Base-by-base conservation (phyloP, 2,888 invertebrate genomes). In the Amblyteles armatorius region DNA sequence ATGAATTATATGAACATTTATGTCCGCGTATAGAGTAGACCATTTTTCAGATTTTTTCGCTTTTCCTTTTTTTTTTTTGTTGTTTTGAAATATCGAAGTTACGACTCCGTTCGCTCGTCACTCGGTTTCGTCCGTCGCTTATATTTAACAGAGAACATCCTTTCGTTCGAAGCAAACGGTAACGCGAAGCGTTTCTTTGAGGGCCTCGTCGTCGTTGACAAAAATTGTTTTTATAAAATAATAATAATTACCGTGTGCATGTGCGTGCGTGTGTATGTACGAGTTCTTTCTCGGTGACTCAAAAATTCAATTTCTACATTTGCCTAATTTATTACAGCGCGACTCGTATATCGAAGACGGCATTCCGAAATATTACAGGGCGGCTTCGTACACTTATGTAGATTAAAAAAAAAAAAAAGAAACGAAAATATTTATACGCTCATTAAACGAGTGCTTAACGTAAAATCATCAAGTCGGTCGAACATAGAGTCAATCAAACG, bases 341-440 rank as follows among this genome's bases (percentile, higher is more conserved):
- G 67, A 85, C 50, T 79, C 79, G 82, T 77, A 68, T 82, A 79
- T 85, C 85, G 85, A 85, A 85, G 85, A 85, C 72, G 85, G 79
- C 69, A 52, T 73, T 85, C 74, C 67, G 40, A 82, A 78, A 29
- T 63, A 73, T 44, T 57, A 77, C 36, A 81, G 11, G 29, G 22
- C 26, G 57, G 19, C 55, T 55, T 72, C 33, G 40, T 67, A 71
- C 71, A 82, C 3, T 60, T 29, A 69, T 80, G 29, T 26, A 26
- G 57, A 57, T 57, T 55, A 55, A 55, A 7, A 55, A 55, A 19
- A 2, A 22, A 22, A 22, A 55, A 22, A 22, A 22, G 22, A 22
- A 11, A 9, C 40, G 65, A 63, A 26, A 73, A 55, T 74, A 33
- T 69, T 79, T 3, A 72, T 72, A 50, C 48, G 55, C 22, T 57